Conservation (phyloP, 2,888 invertebrate species). For the Diachrysia chrysitis region DNA sequence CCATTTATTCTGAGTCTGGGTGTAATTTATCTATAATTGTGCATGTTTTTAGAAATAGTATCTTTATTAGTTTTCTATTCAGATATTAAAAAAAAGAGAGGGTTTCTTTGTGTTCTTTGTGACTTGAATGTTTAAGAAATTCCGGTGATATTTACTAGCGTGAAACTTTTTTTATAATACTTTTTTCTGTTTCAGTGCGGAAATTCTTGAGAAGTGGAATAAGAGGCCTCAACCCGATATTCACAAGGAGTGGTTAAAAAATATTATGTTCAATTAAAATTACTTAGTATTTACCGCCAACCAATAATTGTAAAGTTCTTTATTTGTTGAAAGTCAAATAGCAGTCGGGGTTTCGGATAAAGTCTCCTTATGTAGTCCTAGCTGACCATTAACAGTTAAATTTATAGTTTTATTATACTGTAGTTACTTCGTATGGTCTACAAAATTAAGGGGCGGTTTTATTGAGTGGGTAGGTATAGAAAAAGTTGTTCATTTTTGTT, state of each 20-base stretch:
- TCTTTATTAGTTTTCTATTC: too few species aligned
- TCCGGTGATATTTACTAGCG: too few species aligned
- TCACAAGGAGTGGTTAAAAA: slow-evolving; percentile 56
- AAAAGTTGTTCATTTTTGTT: neutral
- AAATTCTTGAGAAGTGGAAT: slow-evolving; percentile 64
- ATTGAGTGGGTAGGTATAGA: neutral
- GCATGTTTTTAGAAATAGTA: too few species aligned
- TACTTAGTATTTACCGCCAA: slow-evolving; percentile 23
- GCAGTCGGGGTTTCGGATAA: neutral
- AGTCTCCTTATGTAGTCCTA: neutral
- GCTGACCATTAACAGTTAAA: neutral
- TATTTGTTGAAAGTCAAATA: neutral
- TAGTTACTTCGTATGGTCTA: neutral
- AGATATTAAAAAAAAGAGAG: too few species aligned
- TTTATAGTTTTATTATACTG: neutral
- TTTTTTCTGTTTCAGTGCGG: slow-evolving; percentile 54
- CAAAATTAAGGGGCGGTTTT: neutral
- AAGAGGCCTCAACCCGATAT: slow-evolving; percentile 45
- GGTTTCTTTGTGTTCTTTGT: too few species aligned
- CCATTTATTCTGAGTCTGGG: too few species aligned
- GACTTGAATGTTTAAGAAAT: too few species aligned
- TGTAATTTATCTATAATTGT: too few species aligned
- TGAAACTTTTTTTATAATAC: neutral
- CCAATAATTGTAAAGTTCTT: slow-evolving; percentile 4
- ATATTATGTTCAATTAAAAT: slow-evolving; percentile 27